Conservation (phyloP, 1,140 invertebrate species). For the Cecropterus lyciades region DNA sequence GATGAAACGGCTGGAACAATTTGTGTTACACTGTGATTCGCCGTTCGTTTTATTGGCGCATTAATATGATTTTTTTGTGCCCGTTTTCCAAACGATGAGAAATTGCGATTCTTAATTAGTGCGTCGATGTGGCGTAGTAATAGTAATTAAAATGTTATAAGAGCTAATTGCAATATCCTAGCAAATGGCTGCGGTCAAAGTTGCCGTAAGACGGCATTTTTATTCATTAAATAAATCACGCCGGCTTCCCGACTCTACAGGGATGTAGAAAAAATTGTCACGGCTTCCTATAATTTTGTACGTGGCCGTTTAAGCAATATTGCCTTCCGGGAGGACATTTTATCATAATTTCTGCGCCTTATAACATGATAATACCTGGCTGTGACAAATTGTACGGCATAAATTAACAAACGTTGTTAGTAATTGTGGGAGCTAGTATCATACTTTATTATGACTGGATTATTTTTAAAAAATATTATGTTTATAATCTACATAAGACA, state of each 20-base stretch:
- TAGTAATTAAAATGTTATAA: conserved; percentile 60
- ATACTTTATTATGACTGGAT: background rate
- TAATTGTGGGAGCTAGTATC: background rate
- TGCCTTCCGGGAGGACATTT: conserved; percentile 70
- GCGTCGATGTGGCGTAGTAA: conserved; percentile 22
- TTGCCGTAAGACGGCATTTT: conserved; percentile 65
- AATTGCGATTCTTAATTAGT: conserved; percentile 38
- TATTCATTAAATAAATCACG: conserved; percentile 83
- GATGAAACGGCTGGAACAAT: conserved; percentile 32
- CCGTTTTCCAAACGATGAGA: conserved; percentile 23
- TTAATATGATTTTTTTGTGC: conserved; percentile 1
- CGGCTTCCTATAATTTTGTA: conserved; percentile 81
- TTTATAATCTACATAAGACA: no score
- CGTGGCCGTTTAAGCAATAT: conserved; percentile 75
- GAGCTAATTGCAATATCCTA: conserved; percentile 73
- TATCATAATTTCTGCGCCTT: conserved; percentile 78
- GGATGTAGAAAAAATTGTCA: conserved; percentile 80
- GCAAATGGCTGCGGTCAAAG: conserved; percentile 51
- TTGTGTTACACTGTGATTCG: conserved; percentile 34
- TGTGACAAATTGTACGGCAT: conserved; percentile 42
- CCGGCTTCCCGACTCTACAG: conserved; percentile 55
- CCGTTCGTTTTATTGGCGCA: conserved; percentile 11
- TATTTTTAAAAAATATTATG: background rate
- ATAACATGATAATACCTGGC: conserved; percentile 44
- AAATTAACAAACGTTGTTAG: conserved; percentile 18